Conservation (phyloP, 2,113 vertebrate species). For the Pelvicachromis taeniatus region DNA sequence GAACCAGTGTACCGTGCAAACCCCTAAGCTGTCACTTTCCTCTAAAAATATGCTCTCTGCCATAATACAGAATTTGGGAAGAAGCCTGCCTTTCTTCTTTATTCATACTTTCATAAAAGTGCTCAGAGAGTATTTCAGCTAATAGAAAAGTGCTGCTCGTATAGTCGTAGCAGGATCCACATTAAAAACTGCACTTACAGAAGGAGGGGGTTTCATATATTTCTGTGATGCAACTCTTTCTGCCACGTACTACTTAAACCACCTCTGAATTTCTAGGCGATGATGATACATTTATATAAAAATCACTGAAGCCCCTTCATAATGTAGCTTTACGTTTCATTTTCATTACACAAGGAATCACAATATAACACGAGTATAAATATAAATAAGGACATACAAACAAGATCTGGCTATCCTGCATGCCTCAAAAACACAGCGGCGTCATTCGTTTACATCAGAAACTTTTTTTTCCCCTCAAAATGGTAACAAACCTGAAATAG, state of each 20-base stretch:
- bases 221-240: not conserved
- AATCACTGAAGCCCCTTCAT: not conserved
- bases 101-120: slow-evolving; percentile 25
- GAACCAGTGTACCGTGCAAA: slow-evolving; percentile 35
- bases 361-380: not conserved
- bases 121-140: slow-evolving; percentile 5
- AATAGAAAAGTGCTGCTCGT: not conserved
- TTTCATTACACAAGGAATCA: not conserved
- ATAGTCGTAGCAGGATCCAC: not conserved
- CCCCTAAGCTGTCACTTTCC: slow-evolving; percentile 28
- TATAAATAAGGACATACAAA: not conserved
- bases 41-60: slow-evolving; percentile 33
- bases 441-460: not conserved
- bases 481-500: slow-evolving; percentile 26
- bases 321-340: not conserved
- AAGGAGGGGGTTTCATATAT: not conserved
- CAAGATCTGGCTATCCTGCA: not conserved
- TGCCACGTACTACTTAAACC: not conserved
- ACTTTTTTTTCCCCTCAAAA: not conserved
- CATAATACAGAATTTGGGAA: not conserved
- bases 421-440: not conserved
- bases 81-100: slow-evolving; percentile 1
- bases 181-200: not conserved
- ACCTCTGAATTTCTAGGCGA: not conserved
- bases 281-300: not conserved